These are phyloP conservation scores for Polymixis lichenea DNA, from an alignment of 2,888 invertebrate species.

Conservation along the genomic window DNA sequence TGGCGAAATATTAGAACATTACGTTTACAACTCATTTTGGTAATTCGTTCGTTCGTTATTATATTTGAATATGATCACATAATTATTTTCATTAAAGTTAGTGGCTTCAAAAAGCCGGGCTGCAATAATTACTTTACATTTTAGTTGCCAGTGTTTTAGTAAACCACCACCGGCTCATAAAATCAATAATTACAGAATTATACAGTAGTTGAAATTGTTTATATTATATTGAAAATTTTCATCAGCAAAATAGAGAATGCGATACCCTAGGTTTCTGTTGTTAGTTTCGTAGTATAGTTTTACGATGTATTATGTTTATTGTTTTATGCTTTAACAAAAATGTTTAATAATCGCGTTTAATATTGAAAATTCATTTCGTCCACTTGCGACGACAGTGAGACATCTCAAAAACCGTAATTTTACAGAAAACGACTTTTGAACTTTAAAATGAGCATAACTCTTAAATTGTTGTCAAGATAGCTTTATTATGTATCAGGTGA, in stretches of 20 bases:
- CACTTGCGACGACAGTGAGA: too few species aligned
- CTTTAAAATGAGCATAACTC: too few species aligned
- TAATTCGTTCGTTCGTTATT: slow-evolving; percentile 5
- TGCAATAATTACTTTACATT: not conserved
- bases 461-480: too few species aligned
- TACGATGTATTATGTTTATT: not conserved
- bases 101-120: not conserved
- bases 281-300: not conserved
- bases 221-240: not conserved
- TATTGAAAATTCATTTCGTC: not conserved
- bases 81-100: not conserved
- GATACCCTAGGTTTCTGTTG: not conserved
- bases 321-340: not conserved
- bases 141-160: not conserved
- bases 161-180: not conserved
- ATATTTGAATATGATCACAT: not conserved
- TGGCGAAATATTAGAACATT: not conserved
- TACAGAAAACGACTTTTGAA: too few species aligned
- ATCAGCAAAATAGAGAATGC: not conserved
- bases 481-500: too few species aligned
- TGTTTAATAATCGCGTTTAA: not conserved
- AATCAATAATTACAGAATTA: not conserved
- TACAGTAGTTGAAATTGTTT: not conserved
- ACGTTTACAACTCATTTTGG: not conserved
- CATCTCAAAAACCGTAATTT: too few species aligned